These are phyloP conservation scores for Spondyliosoma cantharus DNA, from an alignment of 2,797 vertebrate species.

Conservation along the genomic window DNA sequence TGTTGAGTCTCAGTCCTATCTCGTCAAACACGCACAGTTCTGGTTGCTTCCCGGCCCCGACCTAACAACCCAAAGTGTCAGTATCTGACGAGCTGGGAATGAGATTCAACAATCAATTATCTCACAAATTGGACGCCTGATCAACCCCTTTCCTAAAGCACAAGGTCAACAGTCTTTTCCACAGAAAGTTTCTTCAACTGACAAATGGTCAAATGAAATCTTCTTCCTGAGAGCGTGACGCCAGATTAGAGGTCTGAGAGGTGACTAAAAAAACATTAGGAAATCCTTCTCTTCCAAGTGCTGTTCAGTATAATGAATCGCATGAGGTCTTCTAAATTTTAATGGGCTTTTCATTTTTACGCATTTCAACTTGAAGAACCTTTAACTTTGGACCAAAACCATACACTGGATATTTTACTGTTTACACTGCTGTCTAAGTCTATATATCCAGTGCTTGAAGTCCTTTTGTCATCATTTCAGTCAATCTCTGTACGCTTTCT, in stretches of 20 bases:
- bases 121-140: too few species aligned
- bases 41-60: too few species aligned
- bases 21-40: too few species aligned
- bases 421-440: not conserved
- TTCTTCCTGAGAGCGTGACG: not conserved
- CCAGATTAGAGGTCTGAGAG: not conserved
- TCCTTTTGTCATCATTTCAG: not conserved
- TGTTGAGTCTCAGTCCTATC: too few species aligned
- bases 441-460: not conserved
- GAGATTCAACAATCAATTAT: too few species aligned
- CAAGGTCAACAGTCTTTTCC: not conserved
- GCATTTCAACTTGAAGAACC: not conserved
- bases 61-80: too few species aligned
- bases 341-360: conserved; percentile 1
- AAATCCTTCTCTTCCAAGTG: not conserved
- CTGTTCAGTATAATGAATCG: not conserved
- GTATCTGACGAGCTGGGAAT: too few species aligned
- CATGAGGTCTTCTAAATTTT: not conserved
- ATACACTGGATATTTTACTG: not conserved
- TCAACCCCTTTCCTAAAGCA: not conserved
- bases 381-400: conserved; percentile 11
- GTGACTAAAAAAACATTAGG: conserved; percentile 5
- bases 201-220: not conserved
- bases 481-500: not conserved
- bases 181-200: not conserved